Evolutionary conservation across 2,888 invertebrate genomes (phyloP), one percentile per base, ranked within the genome.

Genomic region (Invenusta paracnida): DNA sequence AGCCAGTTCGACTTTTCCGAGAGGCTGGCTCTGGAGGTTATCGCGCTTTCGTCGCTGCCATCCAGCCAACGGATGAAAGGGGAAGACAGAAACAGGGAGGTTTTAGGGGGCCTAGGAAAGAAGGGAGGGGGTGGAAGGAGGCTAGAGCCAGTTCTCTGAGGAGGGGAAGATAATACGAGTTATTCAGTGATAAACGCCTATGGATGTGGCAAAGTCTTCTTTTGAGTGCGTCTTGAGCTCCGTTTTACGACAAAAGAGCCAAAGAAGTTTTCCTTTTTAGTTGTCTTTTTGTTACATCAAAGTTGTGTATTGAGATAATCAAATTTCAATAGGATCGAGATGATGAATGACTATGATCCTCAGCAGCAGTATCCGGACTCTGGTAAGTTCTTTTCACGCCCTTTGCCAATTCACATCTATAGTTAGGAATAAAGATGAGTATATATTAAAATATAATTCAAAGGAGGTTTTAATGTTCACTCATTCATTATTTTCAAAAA

Each of bases 261-360:
- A 48, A 48, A 48, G 48, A 48, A 48, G 48, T 48, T 48, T 48
- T 48, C 48, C 17, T 48, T 48, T 48, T 48, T 11, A 48, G 48
- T 48, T 48, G 48, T 48, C 48, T 48, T 48, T 48, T 48, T 48
- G 48, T 48, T 48, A 48, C 48, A 48, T 48, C 48, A 48, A 48
- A 48, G 48, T 48, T 48, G 48, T 48, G 17, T 48, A 17, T 48
- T 48, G 48, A 48, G 48, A 79, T 79, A 79, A 79, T 79, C 79
- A 79, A 25, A 79, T 79, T 79, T 79, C 79, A 79, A 79, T 79
- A 79, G 28, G 25, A 79, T 79, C n/a, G 28, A 79, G n/a, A 79
- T 79, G 79, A 79, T 79, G 28, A 79, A 79, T 79, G 79, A 79
- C 79, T 79, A 79, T 79, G 79, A 79, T 79, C 25, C 79, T 11